Evolutionary conservation across 2,113 vertebrate species (phyloP), one percentile per base, ranked within the genome.

Genomic region (Athene cunicularia): DNA sequence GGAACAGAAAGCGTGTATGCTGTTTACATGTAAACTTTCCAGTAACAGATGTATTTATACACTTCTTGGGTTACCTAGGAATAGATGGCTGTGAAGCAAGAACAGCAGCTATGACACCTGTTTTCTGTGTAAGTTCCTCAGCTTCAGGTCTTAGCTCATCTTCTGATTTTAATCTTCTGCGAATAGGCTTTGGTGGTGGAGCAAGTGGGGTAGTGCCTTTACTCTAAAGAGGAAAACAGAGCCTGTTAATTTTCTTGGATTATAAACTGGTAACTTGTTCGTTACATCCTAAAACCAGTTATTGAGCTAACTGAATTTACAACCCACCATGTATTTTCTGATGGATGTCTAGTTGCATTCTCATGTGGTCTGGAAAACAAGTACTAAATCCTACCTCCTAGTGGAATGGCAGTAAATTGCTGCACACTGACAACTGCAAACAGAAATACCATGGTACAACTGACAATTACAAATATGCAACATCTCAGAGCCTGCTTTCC

Each of bases 141-240:
- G 98, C 98, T 95, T 99, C 99, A 12, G 99, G 99, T 96, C 98
- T 98, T 33, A 99, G 98, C 91, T 99, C 99, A 92, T 99, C 99
- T 97, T 99, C 99, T 20, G 99, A 99, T 98, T 99, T 99, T 98
- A 99, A 98, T 97, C 99, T 99, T 95, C 99, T 99, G 67, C 99
- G 98, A 71, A 99, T 98, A 66, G 99, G 99, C 97, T 99, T 99
- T 79, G 99, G 99, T 53, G 99, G 99, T 85, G 99, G 99, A 93
- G 99, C 99, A 95, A 99, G 98, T 14, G 99, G 99, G 33, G 99
- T 99, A 33, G 99, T 98, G 83, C 98, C 98, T 98, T 99, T 99
- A 95, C 97, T 97, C 99, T 99, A 85, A 56, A 52, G 80, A 60
- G 82, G 58, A 87, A 92, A 94, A 59, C 24, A 66, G 24, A 66